Conservation (phyloP, 2,113 vertebrate genomes). For the Barnardius zonarius region DNA sequence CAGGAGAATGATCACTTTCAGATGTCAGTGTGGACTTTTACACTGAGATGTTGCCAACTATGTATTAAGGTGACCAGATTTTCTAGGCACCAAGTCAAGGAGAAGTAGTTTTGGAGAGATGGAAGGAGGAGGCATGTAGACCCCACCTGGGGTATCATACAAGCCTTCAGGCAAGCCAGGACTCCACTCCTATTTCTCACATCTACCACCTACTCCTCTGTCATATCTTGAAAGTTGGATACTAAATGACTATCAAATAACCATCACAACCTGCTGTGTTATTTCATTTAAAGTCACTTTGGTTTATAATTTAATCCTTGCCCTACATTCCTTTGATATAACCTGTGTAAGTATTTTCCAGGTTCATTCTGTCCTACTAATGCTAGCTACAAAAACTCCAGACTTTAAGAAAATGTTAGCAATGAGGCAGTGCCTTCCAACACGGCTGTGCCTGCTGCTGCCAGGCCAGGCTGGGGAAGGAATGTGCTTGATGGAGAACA, state of each 20-base stretch:
- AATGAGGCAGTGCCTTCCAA: neutral
- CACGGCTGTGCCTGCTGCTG: neutral
- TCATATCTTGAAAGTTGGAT: rapidly evolving
- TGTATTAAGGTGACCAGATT: neutral
- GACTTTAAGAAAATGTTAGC: neutral
- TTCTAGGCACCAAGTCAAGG: neutral
- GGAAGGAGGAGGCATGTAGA: neutral
- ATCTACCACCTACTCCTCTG: neutral
- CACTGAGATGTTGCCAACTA: neutral
- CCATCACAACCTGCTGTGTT: neutral
- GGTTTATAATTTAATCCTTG: neutral
- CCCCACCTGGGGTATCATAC: neutral
- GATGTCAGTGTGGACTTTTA: constrained; percentile 15
- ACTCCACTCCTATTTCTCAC: neutral
- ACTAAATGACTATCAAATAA: neutral
- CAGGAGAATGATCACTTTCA: constrained; percentile 41
- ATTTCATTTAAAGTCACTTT: neutral
- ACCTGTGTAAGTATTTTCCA: constrained; percentile 9
- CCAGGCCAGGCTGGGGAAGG: neutral
- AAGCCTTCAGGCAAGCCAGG: neutral
- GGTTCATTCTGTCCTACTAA: neutral
- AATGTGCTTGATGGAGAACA: neutral
- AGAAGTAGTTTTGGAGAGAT: neutral
- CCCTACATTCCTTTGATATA: neutral
- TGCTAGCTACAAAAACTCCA: neutral